Evolutionary conservation across 2,888 invertebrate genomes (phyloP).

Genomic region (Tipula helvola): DNA sequence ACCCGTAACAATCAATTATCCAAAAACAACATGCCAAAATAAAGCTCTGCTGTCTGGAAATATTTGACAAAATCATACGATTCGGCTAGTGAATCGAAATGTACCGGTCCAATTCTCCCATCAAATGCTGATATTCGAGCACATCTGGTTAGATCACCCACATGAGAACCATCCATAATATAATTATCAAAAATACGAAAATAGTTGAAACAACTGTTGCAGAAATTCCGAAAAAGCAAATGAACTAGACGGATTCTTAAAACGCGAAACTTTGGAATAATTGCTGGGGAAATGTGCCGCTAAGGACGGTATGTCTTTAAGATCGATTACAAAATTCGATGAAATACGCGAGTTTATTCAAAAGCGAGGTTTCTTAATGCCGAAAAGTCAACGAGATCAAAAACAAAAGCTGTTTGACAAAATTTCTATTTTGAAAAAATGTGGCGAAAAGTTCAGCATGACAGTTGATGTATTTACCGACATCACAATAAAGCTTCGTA

Average conservation of each 20-base stretch:
- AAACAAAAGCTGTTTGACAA: no score
- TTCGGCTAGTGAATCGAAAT: no score
- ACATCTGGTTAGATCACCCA: no score
- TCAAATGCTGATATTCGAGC: no score
- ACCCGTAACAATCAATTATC: not conserved
- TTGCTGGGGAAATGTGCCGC: not conserved
- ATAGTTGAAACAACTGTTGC: not conserved
- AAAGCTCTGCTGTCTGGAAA: no score
- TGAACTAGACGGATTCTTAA: not conserved
- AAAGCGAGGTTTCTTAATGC: not conserved
- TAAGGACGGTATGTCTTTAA: not conserved
- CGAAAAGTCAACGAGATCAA: no score
- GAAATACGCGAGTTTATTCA: constrained; percentile 1
- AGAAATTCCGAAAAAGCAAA: not conserved
- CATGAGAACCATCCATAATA: not conserved
- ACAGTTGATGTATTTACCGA: no score
- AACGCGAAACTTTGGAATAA: not conserved
- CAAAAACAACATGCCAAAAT: not conserved
- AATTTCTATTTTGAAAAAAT: no score
- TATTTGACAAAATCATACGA: no score
- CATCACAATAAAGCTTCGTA: no score
- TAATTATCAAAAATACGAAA: not conserved
- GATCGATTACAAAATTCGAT: not conserved
- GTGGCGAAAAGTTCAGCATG: no score
- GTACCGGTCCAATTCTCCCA: no score